Evolutionary conservation across 2,888 invertebrate species (phyloP), one percentile per base, ranked within the genome.

Genomic region (Hermaeophaga mercurialis): DNA sequence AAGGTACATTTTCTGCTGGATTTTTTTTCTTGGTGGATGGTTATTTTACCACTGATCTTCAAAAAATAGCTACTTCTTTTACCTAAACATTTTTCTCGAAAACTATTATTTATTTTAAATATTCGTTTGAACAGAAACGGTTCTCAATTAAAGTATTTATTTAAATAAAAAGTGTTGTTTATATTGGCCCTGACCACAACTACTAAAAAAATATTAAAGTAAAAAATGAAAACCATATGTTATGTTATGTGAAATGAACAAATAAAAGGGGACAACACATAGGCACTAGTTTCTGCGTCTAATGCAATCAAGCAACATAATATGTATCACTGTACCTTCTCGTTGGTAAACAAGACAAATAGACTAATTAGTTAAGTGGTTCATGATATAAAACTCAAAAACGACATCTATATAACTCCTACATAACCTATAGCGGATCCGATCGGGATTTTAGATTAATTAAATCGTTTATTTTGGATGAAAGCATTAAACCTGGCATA

Each of bases 261-360:
- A 61, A 58, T 58, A 49, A 33, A 50, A 43, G 54, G 33, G 57
- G 60, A 63, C 65, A 67, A 69, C 66, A 67, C 61, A 61, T 64
- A 69, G 66, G 67, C 68, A 63, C 63, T 63, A 63, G 53, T 45
- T 45, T 53, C 60, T 60, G 63, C 63, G 54, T 54, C 60, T 63
- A 63, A 61, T 59, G 66, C 67, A 66, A 63, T 62, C 64, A 69
- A 69, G 69, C 67, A 62, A 61, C 43, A 59, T 64, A 41, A 53
- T 54, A 47, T 46, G 54, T 48, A 52, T 54, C 59, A 65, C 60
- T 59, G 57, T 56, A 61, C 59, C 64, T 67, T 64, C 59, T 55
- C 64, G 64, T 64, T 62, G 61, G 31, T 41, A 24, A 52, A 67
- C 63, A 66, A 66, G 65, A 66, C 71, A 71, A 52, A 69, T 70